phyloP scores from a whole-genome alignment of 2,888 invertebrate species.

The Lithophane semibrunnea region DNA sequence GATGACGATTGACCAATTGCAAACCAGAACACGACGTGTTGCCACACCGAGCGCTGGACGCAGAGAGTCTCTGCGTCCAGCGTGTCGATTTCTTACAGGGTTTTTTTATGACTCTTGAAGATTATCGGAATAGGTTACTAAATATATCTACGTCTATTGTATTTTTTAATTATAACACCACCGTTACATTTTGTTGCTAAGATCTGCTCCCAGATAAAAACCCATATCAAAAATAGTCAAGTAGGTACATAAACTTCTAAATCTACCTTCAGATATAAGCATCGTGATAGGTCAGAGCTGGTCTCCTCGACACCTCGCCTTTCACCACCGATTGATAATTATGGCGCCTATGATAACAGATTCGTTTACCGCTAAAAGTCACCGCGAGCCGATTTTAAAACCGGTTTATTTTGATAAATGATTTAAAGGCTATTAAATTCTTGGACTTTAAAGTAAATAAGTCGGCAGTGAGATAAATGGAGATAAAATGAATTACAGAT shows the following conservation, averaged over 20 bases:
- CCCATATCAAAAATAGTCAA: conserved; percentile 18
- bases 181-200: background rate
- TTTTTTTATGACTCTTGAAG: no score
- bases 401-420: conserved; percentile 43
- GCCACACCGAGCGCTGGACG: no score
- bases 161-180: background rate
- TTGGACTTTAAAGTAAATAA: conserved; percentile 7
- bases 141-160: no score
- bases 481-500: background rate
- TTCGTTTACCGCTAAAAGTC: conserved; percentile 49
- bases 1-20: no score
- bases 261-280: conserved; percentile 47
- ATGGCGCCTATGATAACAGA: conserved; percentile 59
- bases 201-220: conserved; percentile 16
- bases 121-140: no score
- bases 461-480: background rate
- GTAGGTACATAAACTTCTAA: conserved; percentile 44
- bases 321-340: conserved; percentile 58
- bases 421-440: conserved; percentile 26
- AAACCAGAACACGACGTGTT: no score
- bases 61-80: no score
- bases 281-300: conserved; percentile 58
- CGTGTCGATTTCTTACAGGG: no score
- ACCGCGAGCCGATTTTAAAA: conserved; percentile 28
- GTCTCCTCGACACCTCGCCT: conserved; percentile 56